Base-by-base conservation (phyloP, 2,888 invertebrate species). In the Thera britannica region DNA sequence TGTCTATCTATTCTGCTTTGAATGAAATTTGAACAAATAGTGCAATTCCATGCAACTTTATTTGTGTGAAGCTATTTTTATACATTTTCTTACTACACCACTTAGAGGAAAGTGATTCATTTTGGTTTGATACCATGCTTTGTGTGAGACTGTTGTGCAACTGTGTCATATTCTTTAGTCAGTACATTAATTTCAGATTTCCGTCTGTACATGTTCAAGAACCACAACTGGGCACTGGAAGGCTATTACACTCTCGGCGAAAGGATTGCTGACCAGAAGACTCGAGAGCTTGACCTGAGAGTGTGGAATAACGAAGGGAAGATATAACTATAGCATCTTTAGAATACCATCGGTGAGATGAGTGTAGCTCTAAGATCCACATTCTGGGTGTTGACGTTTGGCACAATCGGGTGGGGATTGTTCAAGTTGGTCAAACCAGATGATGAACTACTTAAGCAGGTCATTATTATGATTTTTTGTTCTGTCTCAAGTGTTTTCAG, bases 221-320 rank as follows among this genome's bases (percentile, higher is more conserved):
- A 96, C 73, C 96, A 92, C 84, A 96, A 96, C 61, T 93, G 88
- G 79, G 82, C 96, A 46, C 89, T 97, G 72, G 95, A 97, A 75
- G 91, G 94, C 59, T 97, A 96, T 86, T 97, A 97, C 85, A 88
- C 89, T 76, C 78, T 96, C 41, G 96, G 96, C 65, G 97, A 97
- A 89, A 83, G 89, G 54, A 75, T 96, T 8, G 94, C 95, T 63
- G 89, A 94, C 51, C 85, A 85, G 66, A 90, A 87, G 70, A 93
- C 89, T 38, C 89, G 96, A 72, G 88, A 95, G 73, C 75, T 90
- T 60, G 96, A 96, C 86, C 83, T 94, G 64, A 88, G 88, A 73
- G 86, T 94, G 83, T 96, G 95, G 96, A 85, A 82, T 79, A 86
- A 87, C 83, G 93, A 94, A 80, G 90, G 93, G 79, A 91, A 93